Base-by-base conservation (phyloP, 2,888 invertebrate species). In the Luperina nickerlii region DNA sequence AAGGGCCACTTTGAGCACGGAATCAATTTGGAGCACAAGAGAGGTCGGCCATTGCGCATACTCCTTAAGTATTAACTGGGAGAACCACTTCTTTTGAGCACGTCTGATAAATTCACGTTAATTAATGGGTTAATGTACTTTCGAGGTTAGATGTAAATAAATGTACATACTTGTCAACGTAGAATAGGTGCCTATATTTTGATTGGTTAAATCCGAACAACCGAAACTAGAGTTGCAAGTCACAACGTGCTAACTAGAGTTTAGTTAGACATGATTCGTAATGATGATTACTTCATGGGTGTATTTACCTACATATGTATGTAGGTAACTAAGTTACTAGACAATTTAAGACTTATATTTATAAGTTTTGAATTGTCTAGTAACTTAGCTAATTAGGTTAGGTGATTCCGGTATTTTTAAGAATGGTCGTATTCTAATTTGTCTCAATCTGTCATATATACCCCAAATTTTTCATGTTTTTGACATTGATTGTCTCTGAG, bases 21-120 rank as follows among this genome's bases (percentile, higher is more conserved):
- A 92, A 92, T 92, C 91, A 92, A 92, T 93, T 92, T 92, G 88
- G 90, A 89, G 87, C 86, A 90, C 87, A 90, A 91, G 91, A 89
- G 88, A 81, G 85, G 84, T 82, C 84, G 87, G 82, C 85, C 86
- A 89, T 88, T 89, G 89, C 88, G 89, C 89, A 90, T 91, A 91
- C 90, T 91, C 87, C 85, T 87, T 79, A 91, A 91, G 91, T 91
- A 91, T 90, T 89, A 88, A 90, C 84, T 87, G 81, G 78, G 74
- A 78, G 87, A 83, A 87, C 87, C 83, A 85, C 81, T 88, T 84
- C 78, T 87, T 84, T 83, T 73, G 72, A 89, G 80, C 73, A 77
- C 76, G 76, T 73, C 79, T 82, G 81, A 84, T 88, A 80, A 84
- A 87, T 82, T 81, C 54, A 69, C 70, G 70, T 83, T 79, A 84